Percentiles rank a stretch among this genome's conserved stretches.
Conservation (phyloP, 2,888 invertebrate species). For the Pachliopta kotzebuea region DNA sequence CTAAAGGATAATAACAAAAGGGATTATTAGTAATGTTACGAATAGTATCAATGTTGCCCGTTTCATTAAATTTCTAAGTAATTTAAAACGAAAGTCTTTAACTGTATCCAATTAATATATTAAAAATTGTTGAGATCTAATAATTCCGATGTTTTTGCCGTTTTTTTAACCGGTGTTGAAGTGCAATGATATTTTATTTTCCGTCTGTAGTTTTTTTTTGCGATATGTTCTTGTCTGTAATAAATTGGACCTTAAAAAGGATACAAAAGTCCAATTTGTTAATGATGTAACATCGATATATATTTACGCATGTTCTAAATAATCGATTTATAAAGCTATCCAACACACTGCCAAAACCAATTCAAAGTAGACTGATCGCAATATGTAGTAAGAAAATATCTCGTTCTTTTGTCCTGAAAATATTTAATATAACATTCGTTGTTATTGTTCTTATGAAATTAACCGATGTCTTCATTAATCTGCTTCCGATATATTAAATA, state of each 20-base stretch:
- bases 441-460: neutral
- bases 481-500: conserved; percentile 1
- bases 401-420: neutral
- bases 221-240: neutral
- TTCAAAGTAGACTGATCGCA: conserved; percentile 20
- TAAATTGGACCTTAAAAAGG: neutral
- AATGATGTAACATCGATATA: neutral
- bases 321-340: conserved; percentile 8
- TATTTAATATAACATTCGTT: neutral
- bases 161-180: neutral
- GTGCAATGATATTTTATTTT: neutral
- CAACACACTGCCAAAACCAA: conserved; percentile 26
- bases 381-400: neutral
- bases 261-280: neutral
- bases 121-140: neutral
- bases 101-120: neutral
- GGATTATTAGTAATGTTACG: too few species aligned
- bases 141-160: neutral
- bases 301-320: too few species aligned
- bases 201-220: neutral
- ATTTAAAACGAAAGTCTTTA: neutral
- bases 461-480: neutral
- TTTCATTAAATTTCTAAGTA: neutral
- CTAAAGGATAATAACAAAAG: too few species aligned
- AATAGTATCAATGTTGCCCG: too few species aligned